Base-by-base conservation (phyloP, 2,797 vertebrate species). In the Parotocinclus haroldoi region DNA sequence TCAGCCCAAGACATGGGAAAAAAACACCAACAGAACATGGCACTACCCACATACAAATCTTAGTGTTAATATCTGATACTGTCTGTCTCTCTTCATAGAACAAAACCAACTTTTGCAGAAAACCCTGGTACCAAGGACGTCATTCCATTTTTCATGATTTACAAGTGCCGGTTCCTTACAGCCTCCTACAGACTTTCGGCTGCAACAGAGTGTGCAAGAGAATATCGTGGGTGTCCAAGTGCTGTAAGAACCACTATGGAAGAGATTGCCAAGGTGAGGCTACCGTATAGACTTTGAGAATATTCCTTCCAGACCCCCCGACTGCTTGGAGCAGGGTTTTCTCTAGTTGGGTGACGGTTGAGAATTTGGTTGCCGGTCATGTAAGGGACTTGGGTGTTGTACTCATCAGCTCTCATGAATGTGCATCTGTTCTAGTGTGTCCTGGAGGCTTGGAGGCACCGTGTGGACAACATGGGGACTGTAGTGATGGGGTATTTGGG, bases 221-320 rank as follows among this genome's bases (percentile, higher is more conserved):
- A 16, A 16, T 67, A 3, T 50, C 59, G 1, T 98, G 95, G 96
- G 36, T 73, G 39, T 84, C 85, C 0, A 86, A 88, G 64, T 99
- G 96, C 83, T 99, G 96, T 76, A 84, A 88, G 9, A 95, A 96
- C 75, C 96, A 98, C 82, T 94, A 94, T 0, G 86, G 96, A 73
- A 81, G 69, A 27, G 86, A 94, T 75, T 99, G 96, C 62, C 83
- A 81, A 78, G 95, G 96, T 98, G 71, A 88, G 86, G 53, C 2
- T 27, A 27, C 27, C 5, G 27, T 27, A 5, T 27, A 27, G 2
- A 27, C 27, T 27, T 27, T 27, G 27, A 27, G 27, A 27, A 27
- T 27, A 5, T 27, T 5, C 27, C 5, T 27, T 5, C 5, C 27
- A 27, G 27, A 27, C 5, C 5, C 27, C 5, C 27, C 2, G 27